Evolutionary conservation across 2,113 vertebrate species (phyloP).

Genomic region (Corythornis vintsioides): DNA sequence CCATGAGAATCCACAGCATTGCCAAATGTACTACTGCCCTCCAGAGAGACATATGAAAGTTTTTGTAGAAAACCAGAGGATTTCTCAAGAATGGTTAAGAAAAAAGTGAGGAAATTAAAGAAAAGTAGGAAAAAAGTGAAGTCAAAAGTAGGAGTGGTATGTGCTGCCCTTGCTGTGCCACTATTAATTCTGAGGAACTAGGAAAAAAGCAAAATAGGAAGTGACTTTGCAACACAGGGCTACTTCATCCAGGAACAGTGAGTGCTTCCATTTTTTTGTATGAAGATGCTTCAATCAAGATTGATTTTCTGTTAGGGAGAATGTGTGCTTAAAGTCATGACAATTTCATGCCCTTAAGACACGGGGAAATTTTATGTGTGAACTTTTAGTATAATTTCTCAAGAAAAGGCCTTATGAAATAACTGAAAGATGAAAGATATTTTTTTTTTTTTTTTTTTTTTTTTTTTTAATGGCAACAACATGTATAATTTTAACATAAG

Average conservation of each 20-base stretch:
- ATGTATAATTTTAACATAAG: not conserved
- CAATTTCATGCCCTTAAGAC: not conserved
- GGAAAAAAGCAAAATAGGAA: not conserved
- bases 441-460: not conserved
- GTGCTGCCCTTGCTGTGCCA: not conserved
- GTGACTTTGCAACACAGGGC: not conserved
- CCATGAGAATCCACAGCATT: not conserved
- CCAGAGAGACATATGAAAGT: not conserved
- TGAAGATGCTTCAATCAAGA: not conserved
- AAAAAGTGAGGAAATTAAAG: not conserved
- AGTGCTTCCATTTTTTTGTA: not conserved
- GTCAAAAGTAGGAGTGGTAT: not conserved
- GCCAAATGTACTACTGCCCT: not conserved
- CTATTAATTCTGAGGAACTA: not conserved
- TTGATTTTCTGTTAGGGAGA: not conserved
- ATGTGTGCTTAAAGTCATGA: not conserved
- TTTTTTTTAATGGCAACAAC: too few relatives aligned
- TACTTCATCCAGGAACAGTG: not conserved
- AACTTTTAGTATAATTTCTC: not conserved
- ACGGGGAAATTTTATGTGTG: not conserved
- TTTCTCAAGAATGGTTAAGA: not conserved
- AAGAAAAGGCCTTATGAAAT: not conserved
- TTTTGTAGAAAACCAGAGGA: not conserved
- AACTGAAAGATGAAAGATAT: not conserved
- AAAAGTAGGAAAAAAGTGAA: not conserved